Evolutionary conservation across 2,797 vertebrate genomes (phyloP).

Genomic region (Anableps anableps): DNA sequence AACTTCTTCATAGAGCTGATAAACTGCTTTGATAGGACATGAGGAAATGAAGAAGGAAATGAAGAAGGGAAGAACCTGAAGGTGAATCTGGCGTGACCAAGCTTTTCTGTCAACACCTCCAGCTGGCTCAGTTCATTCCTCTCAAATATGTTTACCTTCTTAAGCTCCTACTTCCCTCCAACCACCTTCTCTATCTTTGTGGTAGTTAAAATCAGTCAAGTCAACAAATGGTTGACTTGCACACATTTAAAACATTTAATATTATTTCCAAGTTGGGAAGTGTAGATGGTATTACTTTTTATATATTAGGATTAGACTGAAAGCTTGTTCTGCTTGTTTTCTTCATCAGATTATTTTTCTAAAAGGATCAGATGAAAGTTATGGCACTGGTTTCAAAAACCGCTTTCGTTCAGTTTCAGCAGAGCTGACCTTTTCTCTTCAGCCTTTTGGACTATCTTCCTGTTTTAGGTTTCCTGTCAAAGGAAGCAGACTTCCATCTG

Average conservation of each 20-base stretch:
- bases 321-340: neutral
- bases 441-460: conserved; percentile 55
- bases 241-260: neutral
- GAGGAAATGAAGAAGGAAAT: conserved; percentile 29
- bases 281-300: neutral
- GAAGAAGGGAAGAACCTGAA: conserved; percentile 15
- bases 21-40: neutral
- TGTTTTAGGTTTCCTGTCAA: conserved; percentile 74
- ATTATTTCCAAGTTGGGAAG: neutral
- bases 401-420: neutral
- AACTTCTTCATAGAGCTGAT: neutral
- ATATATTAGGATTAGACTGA: neutral
- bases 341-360: neutral
- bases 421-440: conserved; percentile 37
- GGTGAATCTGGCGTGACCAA: conserved; percentile 6
- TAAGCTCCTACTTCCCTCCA: conserved; percentile 12
- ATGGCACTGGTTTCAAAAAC: neutral
- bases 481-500: conserved; percentile 65
- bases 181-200: conserved; percentile 41
- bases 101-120: conserved; percentile 21
- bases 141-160: neutral
- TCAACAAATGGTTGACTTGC: conserved; percentile 14
- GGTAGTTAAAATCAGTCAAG: conserved; percentile 1
- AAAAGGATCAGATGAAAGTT: neutral
- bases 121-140: neutral